These are phyloP conservation scores for Morpho achilles DNA, from an alignment of 2,888 invertebrate genomes.

Conservation along the genomic window DNA sequence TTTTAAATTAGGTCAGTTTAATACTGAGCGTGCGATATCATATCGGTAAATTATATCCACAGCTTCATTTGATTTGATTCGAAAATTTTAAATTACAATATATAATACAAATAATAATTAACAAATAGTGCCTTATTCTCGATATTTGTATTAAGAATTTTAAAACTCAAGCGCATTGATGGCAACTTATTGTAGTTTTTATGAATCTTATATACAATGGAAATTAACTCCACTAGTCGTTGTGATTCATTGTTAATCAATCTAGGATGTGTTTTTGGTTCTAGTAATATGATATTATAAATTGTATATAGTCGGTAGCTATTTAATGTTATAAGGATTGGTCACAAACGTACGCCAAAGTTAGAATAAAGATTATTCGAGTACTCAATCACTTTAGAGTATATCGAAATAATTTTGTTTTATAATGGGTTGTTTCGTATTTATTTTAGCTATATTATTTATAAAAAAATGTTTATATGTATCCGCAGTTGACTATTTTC, in stretches of 20 bases:
- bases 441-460: conserved; percentile 22
- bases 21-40: too few relatives aligned
- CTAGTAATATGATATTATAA: conserved; percentile 8
- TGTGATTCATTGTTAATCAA: conserved; percentile 15
- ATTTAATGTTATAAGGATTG: conserved; percentile 34
- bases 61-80: too few relatives aligned
- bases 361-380: conserved; percentile 36
- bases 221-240: conserved; percentile 54
- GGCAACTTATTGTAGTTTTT: conserved; percentile 25
- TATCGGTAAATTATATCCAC: too few relatives aligned
- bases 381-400: conserved; percentile 12
- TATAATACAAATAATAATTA: too few relatives aligned
- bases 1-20: too few relatives aligned
- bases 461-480: conserved; percentile 2
- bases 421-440: conserved; percentile 17
- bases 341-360: conserved; percentile 71
- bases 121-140: too few relatives aligned
- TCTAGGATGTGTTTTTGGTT: conserved; percentile 8
- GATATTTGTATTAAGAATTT: too few relatives aligned
- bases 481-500: background rate
- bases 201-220: conserved; percentile 52
- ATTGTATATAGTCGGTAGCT: conserved; percentile 10
- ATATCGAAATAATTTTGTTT: conserved; percentile 11
- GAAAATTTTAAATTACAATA: too few relatives aligned
- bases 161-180: too few relatives aligned